phyloP scores from a whole-genome alignment of 2,113 vertebrate genomes.

The Lanius collurio region DNA sequence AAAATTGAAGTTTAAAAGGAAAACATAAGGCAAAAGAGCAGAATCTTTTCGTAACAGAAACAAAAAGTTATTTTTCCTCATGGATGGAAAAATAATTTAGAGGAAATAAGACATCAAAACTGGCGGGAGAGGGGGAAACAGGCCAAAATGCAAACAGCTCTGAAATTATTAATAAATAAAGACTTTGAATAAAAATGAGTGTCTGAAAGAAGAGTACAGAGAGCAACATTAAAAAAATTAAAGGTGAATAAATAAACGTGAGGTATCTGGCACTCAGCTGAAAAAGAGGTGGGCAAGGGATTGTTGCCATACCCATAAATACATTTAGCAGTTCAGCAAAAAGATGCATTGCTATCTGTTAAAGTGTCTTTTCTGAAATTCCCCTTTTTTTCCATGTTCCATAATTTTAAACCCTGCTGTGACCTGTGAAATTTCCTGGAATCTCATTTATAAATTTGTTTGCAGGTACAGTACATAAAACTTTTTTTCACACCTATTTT shows the following conservation, averaged over 20 bases:
- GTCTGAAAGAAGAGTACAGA: not conserved
- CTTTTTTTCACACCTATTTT: slow-evolving; percentile 33
- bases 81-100: not conserved
- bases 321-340: not conserved
- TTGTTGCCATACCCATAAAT: slow-evolving; percentile 37
- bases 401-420: slow-evolving; percentile 26
- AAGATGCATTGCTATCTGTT: slow-evolving; percentile 4
- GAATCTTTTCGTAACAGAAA: not conserved
- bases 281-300: not conserved
- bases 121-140: not conserved
- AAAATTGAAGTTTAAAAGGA: not conserved
- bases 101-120: not conserved
- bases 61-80: not conserved
- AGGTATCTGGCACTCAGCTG: slow-evolving; percentile 8
- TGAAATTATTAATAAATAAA: not conserved
- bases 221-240: not conserved
- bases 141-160: not conserved
- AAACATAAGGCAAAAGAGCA: not conserved
- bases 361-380: slow-evolving; percentile 22
- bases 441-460: slow-evolving; percentile 39
- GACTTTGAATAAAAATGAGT: not conserved
- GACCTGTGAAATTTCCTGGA: slow-evolving; percentile 36
- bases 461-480: slow-evolving; percentile 31
- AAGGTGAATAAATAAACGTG: slow-evolving; percentile 5
- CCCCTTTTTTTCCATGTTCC: not conserved